Evolutionary conservation across 2,113 vertebrate genomes (phyloP), one percentile per base, ranked within the genome.

Genomic region (Atractosteus spatula): DNA sequence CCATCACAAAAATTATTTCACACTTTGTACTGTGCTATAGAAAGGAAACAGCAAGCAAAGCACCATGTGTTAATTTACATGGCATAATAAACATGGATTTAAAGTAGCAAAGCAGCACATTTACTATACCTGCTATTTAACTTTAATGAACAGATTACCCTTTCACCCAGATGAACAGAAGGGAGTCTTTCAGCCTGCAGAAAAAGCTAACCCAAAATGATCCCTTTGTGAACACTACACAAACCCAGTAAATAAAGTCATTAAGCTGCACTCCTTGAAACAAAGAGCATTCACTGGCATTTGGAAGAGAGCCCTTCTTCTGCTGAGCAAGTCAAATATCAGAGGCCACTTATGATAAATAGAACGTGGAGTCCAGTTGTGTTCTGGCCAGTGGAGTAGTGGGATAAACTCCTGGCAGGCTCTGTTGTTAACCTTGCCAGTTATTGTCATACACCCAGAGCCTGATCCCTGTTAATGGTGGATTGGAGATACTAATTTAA

Each of bases 221-320:
- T 55, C 29, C 51, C 8, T 54, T 45, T 12, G 14, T 54, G 66
- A 55, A 66, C 41, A 17, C 45, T 55, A 5, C 29, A 16, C 65
- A 68, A 55, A n/a, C 14, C 14, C 45, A 16, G 16, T 4, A 42
- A 44, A 55, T 55, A 41, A 55, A 68, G 66, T 68, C 66, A 68
- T 68, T 68, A 68, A 68, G 51, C 66, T 68, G 45, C 11, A 54
- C 66, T 68, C 66, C n/a, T 63, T 66, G 14, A 61, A 70, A 59
- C 55, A 41, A 70, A 61, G 55, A 59, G 56, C 14, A 16, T 59
- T 70, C 41, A 59, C 43, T 45, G 41, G 55, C 66, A 42, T 43
- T 59, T 70, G 68, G 68, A 44, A n/a, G 17, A 17, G 68, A 14
- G 55, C 41, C 55, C 5, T 12, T 70, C 56, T 59, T 41, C 56